These are phyloP conservation scores for Lasius platythorax DNA, from an alignment of 2,888 invertebrate genomes.

Conservation along the genomic window DNA sequence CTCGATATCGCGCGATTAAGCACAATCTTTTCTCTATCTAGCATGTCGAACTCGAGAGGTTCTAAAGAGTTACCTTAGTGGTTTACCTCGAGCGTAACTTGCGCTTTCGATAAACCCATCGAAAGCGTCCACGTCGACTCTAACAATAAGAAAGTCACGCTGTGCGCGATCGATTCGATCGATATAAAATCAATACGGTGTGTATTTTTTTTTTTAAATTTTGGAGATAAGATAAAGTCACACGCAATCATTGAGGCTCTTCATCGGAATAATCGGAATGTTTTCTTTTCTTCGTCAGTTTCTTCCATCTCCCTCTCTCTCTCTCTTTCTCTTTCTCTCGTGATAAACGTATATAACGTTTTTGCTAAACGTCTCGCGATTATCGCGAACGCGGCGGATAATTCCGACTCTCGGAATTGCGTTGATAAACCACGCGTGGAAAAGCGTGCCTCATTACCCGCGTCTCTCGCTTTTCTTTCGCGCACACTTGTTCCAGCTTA, in stretches of 20 bases:
- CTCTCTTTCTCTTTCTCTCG: not conserved
- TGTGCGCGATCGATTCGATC: not conserved
- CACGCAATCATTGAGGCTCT: not conserved
- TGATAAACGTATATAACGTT: not conserved
- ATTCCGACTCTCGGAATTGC: conserved; percentile 1
- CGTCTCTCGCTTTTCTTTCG: conserved; percentile 27
- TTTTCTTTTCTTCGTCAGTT: not conserved
- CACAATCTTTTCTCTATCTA: conserved; percentile 38
- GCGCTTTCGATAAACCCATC: conserved; percentile 32
- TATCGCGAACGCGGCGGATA: not conserved
- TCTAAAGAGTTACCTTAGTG: conserved; percentile 25
- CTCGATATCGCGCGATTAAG: conserved; percentile 32
- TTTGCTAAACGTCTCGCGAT: not conserved
- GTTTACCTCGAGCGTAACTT: conserved; percentile 24
- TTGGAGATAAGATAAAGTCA: conserved; percentile 45
- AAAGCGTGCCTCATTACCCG: conserved; percentile 9
- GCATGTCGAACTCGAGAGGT: conserved; percentile 19
- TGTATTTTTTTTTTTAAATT: conserved; percentile 35
- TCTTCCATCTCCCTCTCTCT: not conserved
- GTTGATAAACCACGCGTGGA: conserved; percentile 11
- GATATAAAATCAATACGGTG: conserved; percentile 31
- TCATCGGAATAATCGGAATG: conserved; percentile 13
- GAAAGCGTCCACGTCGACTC: not conserved
- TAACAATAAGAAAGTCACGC: not conserved
- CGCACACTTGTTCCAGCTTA: conserved; percentile 22